Base-by-base conservation (phyloP, 53 echinoderm and acorn worm species). In the Mesocentrotus franciscanus region DNA sequence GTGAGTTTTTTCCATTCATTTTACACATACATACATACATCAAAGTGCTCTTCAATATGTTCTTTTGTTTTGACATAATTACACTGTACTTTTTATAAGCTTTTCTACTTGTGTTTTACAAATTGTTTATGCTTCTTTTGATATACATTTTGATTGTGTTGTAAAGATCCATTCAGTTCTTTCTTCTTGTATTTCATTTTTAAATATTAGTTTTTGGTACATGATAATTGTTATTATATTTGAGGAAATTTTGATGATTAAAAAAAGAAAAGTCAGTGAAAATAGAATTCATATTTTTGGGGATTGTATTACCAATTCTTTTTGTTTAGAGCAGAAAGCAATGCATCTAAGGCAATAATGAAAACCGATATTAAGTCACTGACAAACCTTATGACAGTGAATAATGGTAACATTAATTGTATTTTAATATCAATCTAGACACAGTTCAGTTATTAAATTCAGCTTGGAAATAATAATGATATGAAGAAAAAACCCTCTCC, bases 101-200 rank as follows among this genome's bases (percentile, higher is more conserved):
- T 79, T 79, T 79, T 79, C 79, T 79, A 79, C 79, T 36, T 79
- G 79, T 79, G 39, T 79, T 79, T 79, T 79, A 79, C 79, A 35
- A 17, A 79, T 79, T 79, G 32, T 36, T 79, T 79, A 75, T 79
- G 79, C 18, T 79, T 35, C 39, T 79, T 79, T 79, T 79, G 79
- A 79, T 79, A 79, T 79, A 79, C 18, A 79, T 79, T 79, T 30
- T 79, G 36, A 36, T 79, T 79, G 35, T 79, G 75, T 76, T 22
- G 32, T 79, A 39, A 79, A 9, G 10, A 27, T 72, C 35, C 79
- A 79, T 36, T 79, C 18, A 18, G 20, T 79, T 79, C 79, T 79
- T 79, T 79, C 78, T 78, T 78, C 42, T n/a, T 39, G 15, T 8
- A 79, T 36, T 36, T 39, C 39, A 36, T 15, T 0, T 72, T 70